A percentile compares a stretch with the other conserved stretches of the same genome.
phyloP scores from a whole-genome alignment of 2,797 vertebrate genomes.

The Enteromius paludinosus region DNA sequence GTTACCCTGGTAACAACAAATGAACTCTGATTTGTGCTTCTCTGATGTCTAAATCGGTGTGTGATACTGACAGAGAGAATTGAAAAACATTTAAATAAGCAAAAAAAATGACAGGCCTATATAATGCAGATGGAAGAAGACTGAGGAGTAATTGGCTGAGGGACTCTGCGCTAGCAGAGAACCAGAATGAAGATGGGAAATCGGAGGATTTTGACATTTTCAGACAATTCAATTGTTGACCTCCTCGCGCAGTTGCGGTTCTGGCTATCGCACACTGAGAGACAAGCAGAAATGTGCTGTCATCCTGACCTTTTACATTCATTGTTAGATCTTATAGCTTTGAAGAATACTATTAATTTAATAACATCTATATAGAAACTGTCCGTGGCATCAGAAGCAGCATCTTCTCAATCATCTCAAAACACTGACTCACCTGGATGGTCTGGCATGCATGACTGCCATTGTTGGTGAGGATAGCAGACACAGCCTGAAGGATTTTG shows the following conservation, averaged over 20 bases:
- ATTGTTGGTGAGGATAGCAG: slow-evolving; percentile 98
- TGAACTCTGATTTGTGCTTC: slow-evolving; percentile 4
- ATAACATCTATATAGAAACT: neutral
- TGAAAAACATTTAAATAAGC: slow-evolving; percentile 1
- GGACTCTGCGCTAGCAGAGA: slow-evolving; percentile 58
- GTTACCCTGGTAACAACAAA: slow-evolving; percentile 20
- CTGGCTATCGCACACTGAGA: slow-evolving; percentile 42
- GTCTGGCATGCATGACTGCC: slow-evolving; percentile 98
- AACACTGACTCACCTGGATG: slow-evolving; percentile 84
- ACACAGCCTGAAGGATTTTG: slow-evolving; percentile 95
- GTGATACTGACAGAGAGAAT: slow-evolving; percentile 14
- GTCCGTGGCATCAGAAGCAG: neutral
- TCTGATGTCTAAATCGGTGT: neutral
- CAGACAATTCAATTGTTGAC: slow-evolving; percentile 70
- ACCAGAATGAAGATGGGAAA: slow-evolving; percentile 65
- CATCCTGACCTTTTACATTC: slow-evolving; percentile 14
- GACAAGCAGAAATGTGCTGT: neutral
- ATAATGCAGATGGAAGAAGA: slow-evolving; percentile 37
- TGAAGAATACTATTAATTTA: neutral
- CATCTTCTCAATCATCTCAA: neutral
- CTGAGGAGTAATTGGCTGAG: slow-evolving; percentile 62
- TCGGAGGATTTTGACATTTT: slow-evolving; percentile 69
- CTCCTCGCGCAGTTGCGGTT: slow-evolving; percentile 59
- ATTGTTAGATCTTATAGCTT: neutral
- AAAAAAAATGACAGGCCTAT: neutral